Conservation (phyloP, 2,797 vertebrate genomes). For the Sebastes nivosus region DNA sequence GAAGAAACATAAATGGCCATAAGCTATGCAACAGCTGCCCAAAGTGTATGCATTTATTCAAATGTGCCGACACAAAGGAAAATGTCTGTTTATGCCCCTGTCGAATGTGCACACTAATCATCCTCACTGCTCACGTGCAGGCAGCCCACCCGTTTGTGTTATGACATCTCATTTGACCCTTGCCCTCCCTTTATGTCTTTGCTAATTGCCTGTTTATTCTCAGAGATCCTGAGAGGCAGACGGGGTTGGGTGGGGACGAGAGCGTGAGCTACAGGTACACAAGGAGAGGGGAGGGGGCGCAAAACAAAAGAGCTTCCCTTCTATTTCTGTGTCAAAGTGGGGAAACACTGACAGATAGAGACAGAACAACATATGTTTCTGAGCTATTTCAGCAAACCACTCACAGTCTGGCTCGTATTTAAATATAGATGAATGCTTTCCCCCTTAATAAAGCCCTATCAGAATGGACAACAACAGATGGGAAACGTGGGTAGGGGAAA, state of each 20-base stretch:
- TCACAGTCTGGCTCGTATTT: conserved; percentile 56
- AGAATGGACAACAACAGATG: conserved; percentile 57
- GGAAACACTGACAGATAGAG: conserved; percentile 32
- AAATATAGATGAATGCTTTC: conserved; percentile 74
- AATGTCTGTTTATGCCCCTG: conserved; percentile 37
- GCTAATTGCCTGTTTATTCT: conserved; percentile 77
- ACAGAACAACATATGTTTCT: conserved; percentile 43
- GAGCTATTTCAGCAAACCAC: conserved; percentile 57
- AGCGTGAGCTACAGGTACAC: conserved; percentile 51
- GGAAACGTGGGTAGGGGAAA: conserved; percentile 41
- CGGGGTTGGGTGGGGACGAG: background rate
- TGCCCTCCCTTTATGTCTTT: conserved; percentile 57
- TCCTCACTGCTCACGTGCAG: conserved; percentile 17
- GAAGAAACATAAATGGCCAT: conserved; percentile 60
- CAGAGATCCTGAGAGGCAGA: conserved; percentile 61
- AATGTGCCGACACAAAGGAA: conserved; percentile 42
- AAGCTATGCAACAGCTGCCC: conserved; percentile 39
- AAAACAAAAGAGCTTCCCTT: conserved; percentile 10
- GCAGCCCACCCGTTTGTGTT: conserved; percentile 68
- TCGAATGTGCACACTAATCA: conserved; percentile 50
- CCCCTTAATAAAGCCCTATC: conserved; percentile 60
- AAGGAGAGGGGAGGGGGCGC: background rate
- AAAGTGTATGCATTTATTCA: conserved; percentile 47
- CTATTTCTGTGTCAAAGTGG: conserved; percentile 53
- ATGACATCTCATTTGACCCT: conserved; percentile 75